These are phyloP conservation scores for Steatocranus sp. DNA, from an alignment of 2,797 vertebrate species.

Conservation along the genomic window DNA sequence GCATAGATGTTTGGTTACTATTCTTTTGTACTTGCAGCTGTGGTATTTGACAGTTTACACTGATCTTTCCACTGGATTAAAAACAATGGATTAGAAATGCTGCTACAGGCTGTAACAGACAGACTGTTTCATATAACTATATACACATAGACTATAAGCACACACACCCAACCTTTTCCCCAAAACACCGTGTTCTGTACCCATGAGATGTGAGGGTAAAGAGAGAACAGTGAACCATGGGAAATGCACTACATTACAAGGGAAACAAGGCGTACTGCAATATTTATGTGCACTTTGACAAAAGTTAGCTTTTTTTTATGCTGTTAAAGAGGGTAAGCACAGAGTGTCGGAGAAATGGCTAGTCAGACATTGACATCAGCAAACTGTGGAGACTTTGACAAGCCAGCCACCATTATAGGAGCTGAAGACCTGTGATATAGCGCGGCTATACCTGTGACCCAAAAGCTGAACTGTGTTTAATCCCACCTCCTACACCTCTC, in stretches of 20 bases:
- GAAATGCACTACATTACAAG: slow-evolving; percentile 52
- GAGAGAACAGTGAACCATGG: slow-evolving; percentile 42
- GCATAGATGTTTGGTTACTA: not conserved
- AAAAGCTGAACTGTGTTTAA: slow-evolving; percentile 7
- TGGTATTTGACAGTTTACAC: not conserved
- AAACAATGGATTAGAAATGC: not conserved
- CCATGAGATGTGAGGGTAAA: slow-evolving; percentile 10
- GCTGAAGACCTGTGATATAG: slow-evolving; percentile 10
- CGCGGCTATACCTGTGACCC: slow-evolving; percentile 18
- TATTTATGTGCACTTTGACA: slow-evolving; percentile 68
- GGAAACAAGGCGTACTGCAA: slow-evolving; percentile 48
- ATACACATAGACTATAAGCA: not conserved
- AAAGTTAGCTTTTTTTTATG: slow-evolving; percentile 55
- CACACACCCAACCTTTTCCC: not conserved
- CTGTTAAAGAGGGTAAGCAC: slow-evolving; percentile 6
- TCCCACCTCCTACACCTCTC: slow-evolving; percentile 29
- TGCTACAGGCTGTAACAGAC: not conserved
- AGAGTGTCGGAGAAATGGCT: not conserved
- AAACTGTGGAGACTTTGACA: not conserved
- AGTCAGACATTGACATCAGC: slow-evolving; percentile 21
- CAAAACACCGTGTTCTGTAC: slow-evolving; percentile 9
- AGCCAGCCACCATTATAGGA: slow-evolving; percentile 12
- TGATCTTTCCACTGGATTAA: not conserved
- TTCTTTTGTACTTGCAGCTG: not conserved
- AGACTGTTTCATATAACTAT: not conserved